phyloP scores from a whole-genome alignment of 2,888 invertebrate species.

The Lycophotia porphyrea region DNA sequence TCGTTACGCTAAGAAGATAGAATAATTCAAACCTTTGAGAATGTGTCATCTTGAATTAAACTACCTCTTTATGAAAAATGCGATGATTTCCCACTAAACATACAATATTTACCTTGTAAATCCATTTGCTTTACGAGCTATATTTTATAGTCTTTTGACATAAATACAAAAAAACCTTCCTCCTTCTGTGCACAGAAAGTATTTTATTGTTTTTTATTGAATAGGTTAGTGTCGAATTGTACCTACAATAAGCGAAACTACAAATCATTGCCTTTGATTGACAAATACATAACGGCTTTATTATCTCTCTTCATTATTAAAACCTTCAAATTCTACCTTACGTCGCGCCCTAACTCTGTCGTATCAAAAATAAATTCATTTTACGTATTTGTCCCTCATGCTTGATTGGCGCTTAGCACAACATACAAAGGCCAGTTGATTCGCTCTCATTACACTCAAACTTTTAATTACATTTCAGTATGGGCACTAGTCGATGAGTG shows the following conservation, averaged over 20 bases:
- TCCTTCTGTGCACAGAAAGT: neutral
- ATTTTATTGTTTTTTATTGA: no score
- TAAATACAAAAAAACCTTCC: neutral
- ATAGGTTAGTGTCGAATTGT: no score
- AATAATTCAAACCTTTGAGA: neutral
- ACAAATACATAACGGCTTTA: neutral
- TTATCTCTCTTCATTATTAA: neutral
- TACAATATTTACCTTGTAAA: neutral
- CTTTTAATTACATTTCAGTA: constrained; percentile 20
- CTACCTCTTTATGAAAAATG: neutral
- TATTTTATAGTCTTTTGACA: neutral
- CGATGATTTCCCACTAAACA: neutral
- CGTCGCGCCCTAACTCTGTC: neutral
- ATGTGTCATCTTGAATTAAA: neutral
- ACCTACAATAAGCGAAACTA: neutral
- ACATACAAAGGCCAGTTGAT: constrained; percentile 19
- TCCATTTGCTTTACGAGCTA: neutral
- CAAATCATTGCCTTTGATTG: neutral
- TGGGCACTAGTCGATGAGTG: neutral
- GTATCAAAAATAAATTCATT: neutral
- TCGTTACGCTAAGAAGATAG: no score
- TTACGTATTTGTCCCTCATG: neutral
- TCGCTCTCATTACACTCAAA: constrained; percentile 30
- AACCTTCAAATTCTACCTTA: fast-evolving
- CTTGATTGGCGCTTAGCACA: constrained; percentile 29